These are phyloP conservation scores for Venustoraphidia nigricollis DNA, from an alignment of 2,888 invertebrate genomes.

Conservation along the genomic window DNA sequence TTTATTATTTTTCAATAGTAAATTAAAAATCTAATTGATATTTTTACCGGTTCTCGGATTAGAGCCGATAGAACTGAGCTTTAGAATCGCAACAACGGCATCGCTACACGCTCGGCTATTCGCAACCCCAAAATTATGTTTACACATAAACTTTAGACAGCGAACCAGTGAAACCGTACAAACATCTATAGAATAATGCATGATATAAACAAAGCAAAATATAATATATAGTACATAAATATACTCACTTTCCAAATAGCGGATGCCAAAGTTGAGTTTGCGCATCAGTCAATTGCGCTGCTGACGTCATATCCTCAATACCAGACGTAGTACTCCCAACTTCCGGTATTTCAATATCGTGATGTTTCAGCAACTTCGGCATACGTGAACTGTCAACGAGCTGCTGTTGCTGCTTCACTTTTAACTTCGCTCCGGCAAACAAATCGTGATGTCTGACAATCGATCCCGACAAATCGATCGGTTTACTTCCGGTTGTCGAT, in stretches of 20 bases:
- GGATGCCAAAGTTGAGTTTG: slow-evolving; percentile 71
- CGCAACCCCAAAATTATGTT: too few species aligned
- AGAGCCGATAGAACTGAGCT: too few species aligned
- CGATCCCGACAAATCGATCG: slow-evolving; percentile 28
- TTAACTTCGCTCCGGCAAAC: slow-evolving; percentile 17
- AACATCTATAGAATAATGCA: neutral
- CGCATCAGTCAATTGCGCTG: slow-evolving; percentile 34
- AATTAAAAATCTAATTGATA: too few species aligned
- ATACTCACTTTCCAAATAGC: slow-evolving; percentile 67
- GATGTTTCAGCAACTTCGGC: slow-evolving; percentile 25
- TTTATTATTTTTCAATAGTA: too few species aligned
- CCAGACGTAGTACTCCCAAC: slow-evolving; percentile 48
- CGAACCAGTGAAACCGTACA: neutral
- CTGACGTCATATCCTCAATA: slow-evolving; percentile 31
- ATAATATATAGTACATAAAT: slow-evolving; percentile 1
- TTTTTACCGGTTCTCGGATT: too few species aligned
- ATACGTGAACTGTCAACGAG: slow-evolving; percentile 27
- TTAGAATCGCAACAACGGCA: too few species aligned
- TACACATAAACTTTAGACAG: neutral
- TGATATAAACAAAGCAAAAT: too few species aligned
- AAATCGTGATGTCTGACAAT: slow-evolving; percentile 9
- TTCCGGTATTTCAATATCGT: slow-evolving; percentile 38
- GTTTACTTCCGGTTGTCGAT: slow-evolving; percentile 12
- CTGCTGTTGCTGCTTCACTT: slow-evolving; percentile 30
- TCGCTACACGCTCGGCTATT: too few species aligned